Evolutionary conservation across 2,113 vertebrate genomes (phyloP).

Genomic region (Gasterosteus nipponicus): DNA sequence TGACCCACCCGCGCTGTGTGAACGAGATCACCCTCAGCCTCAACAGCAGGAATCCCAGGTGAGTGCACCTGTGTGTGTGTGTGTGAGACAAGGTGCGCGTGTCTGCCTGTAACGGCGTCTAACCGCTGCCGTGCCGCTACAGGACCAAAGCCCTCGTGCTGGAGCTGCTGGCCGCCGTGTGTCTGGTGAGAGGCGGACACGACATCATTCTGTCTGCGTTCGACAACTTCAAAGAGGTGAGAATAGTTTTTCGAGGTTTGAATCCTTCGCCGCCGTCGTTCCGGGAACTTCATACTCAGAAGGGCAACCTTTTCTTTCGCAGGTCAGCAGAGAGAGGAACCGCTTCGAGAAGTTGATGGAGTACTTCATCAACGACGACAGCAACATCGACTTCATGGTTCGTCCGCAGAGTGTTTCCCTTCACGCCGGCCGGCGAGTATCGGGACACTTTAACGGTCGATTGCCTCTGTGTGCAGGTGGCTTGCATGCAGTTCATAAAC

Average conservation of each 20-base stretch:
- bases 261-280: background rate
- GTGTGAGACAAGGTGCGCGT: background rate
- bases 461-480: conserved; percentile 82
- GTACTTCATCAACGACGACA: conserved; percentile 92
- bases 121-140: conserved; percentile 11
- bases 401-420: conserved; percentile 13
- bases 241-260: background rate
- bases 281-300: conserved; percentile 38
- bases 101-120: background rate
- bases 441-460: background rate
- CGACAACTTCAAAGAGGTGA: conserved; percentile 95
- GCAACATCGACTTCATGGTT: conserved; percentile 98
- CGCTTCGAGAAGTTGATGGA: conserved; percentile 94
- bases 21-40: conserved; percentile 97
- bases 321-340: conserved; percentile 87
- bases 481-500: conserved; percentile 99
- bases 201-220: conserved; percentile 95
- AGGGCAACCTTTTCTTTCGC: background rate
- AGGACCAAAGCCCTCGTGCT: conserved; percentile 96
- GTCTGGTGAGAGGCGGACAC: conserved; percentile 93
- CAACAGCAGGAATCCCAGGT: conserved; percentile 95
- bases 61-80: conserved; percentile 32
- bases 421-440: background rate
- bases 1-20: conserved; percentile 94
- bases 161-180: conserved; percentile 93